These are phyloP conservation scores for Antedon mediterranea DNA, from an alignment of 53 echinoderm and acorn worm species.

Conservation along the genomic window DNA sequence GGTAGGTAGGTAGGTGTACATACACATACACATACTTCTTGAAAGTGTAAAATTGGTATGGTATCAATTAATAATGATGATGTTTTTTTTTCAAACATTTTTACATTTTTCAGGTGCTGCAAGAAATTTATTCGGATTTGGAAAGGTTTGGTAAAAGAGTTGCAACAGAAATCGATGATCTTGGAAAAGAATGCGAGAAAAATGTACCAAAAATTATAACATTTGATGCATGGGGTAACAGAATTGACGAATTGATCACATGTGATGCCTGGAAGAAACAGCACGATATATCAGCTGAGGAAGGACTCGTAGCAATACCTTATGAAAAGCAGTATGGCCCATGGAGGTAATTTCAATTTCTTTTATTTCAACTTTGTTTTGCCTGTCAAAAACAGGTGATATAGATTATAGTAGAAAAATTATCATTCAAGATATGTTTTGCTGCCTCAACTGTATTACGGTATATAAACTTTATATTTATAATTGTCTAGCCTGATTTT, in stretches of 20 bases:
- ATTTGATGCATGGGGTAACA: constrained; percentile 95
- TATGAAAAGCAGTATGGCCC: constrained; percentile 71
- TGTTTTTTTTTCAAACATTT: not conserved
- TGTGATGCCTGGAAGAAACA: constrained; percentile 80
- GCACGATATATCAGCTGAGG: constrained; percentile 67
- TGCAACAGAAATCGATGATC: constrained; percentile 32
- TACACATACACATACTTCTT: too few species aligned
- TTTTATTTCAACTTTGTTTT: too few species aligned
- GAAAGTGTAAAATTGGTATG: too few species aligned
- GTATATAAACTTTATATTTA: too few species aligned
- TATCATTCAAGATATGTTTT: too few species aligned
- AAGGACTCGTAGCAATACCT: constrained; percentile 80
- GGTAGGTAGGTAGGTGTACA: too few species aligned
- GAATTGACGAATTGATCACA: constrained; percentile 58
- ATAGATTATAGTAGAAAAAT: too few species aligned
- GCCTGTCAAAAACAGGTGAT: too few species aligned
- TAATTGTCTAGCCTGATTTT: too few species aligned
- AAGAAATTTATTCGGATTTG: constrained; percentile 45
- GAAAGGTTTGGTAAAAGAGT: constrained; percentile 57
- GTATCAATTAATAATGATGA: too few species aligned
- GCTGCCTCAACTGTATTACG: too few species aligned
- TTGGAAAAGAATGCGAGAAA: constrained; percentile 63
- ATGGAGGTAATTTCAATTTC: constrained; percentile 52
- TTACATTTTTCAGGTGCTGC: constrained; percentile 31
- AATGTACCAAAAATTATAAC: constrained; percentile 47